Percentiles rank a stretch among this genome's conserved stretches.
Evolutionary conservation across 2,113 vertebrate genomes (phyloP).

Genomic region (Apteryx mantelli): DNA sequence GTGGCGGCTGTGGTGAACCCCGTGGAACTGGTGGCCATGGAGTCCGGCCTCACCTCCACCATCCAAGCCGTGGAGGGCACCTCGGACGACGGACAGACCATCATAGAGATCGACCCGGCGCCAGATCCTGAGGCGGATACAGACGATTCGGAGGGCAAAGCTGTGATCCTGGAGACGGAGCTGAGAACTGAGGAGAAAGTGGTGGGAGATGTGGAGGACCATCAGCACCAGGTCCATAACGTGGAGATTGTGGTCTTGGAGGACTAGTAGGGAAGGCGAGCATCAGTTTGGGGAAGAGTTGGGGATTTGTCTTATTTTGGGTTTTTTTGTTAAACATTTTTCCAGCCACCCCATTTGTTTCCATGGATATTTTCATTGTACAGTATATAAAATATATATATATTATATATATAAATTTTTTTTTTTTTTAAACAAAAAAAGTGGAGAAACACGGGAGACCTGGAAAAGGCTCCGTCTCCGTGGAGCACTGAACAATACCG

Average conservation of each 20-base stretch:
- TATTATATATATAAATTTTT: neutral
- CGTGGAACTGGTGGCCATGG: conserved; percentile 90
- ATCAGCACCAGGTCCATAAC: conserved; percentile 86
- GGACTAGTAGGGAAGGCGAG: conserved; percentile 72
- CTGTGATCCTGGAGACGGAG: conserved; percentile 85
- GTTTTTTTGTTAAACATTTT: conserved; percentile 68
- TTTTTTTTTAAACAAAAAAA: conserved; percentile 30
- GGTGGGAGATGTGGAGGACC: conserved; percentile 81
- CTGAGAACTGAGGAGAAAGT: conserved; percentile 86
- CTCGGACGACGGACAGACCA: conserved; percentile 80
- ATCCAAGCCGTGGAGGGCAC: conserved; percentile 83
- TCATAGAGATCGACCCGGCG: conserved; percentile 91
- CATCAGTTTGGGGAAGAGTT: conserved; percentile 15
- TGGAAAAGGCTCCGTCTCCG: neutral
- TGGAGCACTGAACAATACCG: conserved; percentile 68
- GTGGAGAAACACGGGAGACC: conserved; percentile 51
- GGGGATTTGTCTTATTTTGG: conserved; percentile 58
- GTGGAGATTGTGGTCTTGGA: conserved; percentile 88
- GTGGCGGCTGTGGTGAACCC: conserved; percentile 85
- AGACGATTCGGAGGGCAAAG: conserved; percentile 76
- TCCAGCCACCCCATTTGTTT: conserved; percentile 71
- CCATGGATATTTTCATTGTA: conserved; percentile 59
- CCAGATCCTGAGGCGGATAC: conserved; percentile 80
- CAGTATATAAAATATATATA: conserved; percentile 8
- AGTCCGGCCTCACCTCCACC: conserved; percentile 80